These are phyloP conservation scores for Dusona sp. DNA, from an alignment of 2,888 invertebrate species.

Conservation along the genomic window DNA sequence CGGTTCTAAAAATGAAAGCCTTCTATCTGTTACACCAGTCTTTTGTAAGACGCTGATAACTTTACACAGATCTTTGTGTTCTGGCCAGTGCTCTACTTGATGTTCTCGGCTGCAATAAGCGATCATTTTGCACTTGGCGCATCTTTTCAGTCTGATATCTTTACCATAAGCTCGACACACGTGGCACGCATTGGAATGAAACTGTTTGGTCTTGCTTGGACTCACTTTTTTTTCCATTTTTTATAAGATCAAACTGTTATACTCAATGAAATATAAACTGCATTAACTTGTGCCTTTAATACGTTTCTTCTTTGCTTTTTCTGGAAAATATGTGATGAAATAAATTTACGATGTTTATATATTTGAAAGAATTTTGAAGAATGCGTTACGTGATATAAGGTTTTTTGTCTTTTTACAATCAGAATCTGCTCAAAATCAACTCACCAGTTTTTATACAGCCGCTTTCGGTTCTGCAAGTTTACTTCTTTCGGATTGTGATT, in stretches of 20 bases:
- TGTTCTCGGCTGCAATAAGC: neutral
- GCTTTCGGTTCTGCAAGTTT: too few relatives aligned
- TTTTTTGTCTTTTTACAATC: neutral
- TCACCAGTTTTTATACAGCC: neutral
- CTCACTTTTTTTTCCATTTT: neutral
- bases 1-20: slow-evolving; percentile 6
- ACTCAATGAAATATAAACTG: too few relatives aligned
- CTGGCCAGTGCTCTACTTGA: neutral
- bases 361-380: neutral
- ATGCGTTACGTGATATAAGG: neutral
- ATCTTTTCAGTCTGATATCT: slow-evolving; percentile 76
- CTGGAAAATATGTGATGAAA: neutral
- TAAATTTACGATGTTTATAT: neutral
- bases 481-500: too few relatives aligned
- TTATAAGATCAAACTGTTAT: neutral
- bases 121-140: slow-evolving; percentile 52
- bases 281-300: too few relatives aligned
- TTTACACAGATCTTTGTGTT: neutral
- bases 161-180: slow-evolving; percentile 79
- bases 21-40: slow-evolving; percentile 23
- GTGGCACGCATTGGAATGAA: slow-evolving; percentile 82
- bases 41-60: slow-evolving; percentile 50
- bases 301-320: too few relatives aligned
- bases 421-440: neutral
- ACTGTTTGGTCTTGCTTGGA: too few relatives aligned